phyloP scores from a whole-genome alignment of 2,797 vertebrate genomes.

The Coluber constrictor region DNA sequence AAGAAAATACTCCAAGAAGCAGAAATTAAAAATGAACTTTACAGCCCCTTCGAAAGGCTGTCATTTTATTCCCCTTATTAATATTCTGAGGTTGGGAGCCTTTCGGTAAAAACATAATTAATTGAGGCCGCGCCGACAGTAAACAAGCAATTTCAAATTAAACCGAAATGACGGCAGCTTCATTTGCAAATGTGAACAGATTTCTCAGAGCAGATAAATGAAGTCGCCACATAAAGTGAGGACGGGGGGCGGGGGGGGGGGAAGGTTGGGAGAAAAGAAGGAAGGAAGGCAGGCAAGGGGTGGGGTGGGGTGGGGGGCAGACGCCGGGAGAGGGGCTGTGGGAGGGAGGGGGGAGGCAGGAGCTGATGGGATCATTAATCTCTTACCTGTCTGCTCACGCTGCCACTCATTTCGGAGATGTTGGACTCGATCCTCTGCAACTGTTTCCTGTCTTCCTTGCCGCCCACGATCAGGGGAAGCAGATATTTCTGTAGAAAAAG shows the following conservation, averaged over 20 bases:
- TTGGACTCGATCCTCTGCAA: conserved; percentile 95
- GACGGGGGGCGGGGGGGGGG: conserved; percentile 49
- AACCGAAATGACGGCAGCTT: conserved; percentile 99
- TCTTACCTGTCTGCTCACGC: conserved; percentile 99
- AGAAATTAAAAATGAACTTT: conserved; percentile 99
- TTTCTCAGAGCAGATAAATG: conserved; percentile 99
- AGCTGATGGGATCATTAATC: conserved; percentile 99
- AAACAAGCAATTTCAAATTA: conserved; percentile 99
- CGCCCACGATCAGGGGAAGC: conserved; percentile 93
- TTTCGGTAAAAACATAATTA: conserved; percentile 99
- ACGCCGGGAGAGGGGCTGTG: conserved; percentile 76
- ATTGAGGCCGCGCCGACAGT: conserved; percentile 99
- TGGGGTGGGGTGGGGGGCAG: conserved; percentile 45
- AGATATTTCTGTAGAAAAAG: conserved; percentile 88
- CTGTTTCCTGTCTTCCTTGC: conserved; percentile 96
- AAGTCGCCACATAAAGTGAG: conserved; percentile 80
- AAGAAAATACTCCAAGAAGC: conserved; percentile 74
- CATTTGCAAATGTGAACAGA: conserved; percentile 99
- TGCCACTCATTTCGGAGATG: conserved; percentile 97
- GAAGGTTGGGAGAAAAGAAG: conserved; percentile 52
- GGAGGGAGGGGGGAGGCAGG: conserved; percentile 78
- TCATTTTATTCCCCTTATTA: conserved; percentile 99
- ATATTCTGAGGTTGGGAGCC: conserved; percentile 99
- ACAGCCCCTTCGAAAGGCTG: conserved; percentile 88
- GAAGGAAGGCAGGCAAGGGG: conserved; percentile 46